Evolutionary conservation across 2,888 invertebrate species (phyloP).

Genomic region (Flabesymbios commensalis): DNA sequence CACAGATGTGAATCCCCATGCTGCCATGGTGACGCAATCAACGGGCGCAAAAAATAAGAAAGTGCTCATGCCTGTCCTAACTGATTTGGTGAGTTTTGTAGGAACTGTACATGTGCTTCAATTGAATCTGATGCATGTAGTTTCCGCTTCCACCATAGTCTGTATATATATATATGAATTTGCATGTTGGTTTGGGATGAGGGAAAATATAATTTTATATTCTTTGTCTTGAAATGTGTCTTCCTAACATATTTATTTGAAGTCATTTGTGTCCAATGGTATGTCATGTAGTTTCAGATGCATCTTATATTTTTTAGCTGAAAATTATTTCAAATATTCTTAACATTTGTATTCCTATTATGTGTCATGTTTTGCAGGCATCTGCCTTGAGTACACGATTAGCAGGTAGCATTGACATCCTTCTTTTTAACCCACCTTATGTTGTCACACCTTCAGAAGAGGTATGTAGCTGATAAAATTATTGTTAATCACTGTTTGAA

Average conservation of each 20-base stretch:
- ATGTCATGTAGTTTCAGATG: too few relatives aligned
- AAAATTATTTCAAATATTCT: too few relatives aligned
- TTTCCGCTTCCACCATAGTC: too few relatives aligned
- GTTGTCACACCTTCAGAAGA: constrained; percentile 84
- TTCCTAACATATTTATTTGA: too few relatives aligned
- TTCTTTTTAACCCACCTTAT: constrained; percentile 98
- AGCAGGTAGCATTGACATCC: constrained; percentile 73
- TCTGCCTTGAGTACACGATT: constrained; percentile 13
- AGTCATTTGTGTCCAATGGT: too few relatives aligned
- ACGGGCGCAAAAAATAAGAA: constrained; percentile 75
- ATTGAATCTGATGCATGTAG: too few relatives aligned
- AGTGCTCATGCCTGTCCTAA: constrained; percentile 59
- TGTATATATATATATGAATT: too few relatives aligned
- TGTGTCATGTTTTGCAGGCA: constrained; percentile 2
- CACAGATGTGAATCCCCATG: constrained; percentile 82
- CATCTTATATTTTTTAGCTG: too few relatives aligned
- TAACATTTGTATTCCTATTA: background rate
- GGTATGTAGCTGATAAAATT: constrained; percentile 62
- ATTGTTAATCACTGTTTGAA: background rate
- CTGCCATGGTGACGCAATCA: constrained; percentile 73
- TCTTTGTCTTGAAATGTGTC: too few relatives aligned
- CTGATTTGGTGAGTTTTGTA: constrained; percentile 57
- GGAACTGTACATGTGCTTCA: too few relatives aligned
- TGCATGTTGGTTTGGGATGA: too few relatives aligned
- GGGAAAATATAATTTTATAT: too few relatives aligned